Base-by-base conservation (phyloP, 2,113 vertebrate genomes). In the Benitochromis conjunctus region DNA sequence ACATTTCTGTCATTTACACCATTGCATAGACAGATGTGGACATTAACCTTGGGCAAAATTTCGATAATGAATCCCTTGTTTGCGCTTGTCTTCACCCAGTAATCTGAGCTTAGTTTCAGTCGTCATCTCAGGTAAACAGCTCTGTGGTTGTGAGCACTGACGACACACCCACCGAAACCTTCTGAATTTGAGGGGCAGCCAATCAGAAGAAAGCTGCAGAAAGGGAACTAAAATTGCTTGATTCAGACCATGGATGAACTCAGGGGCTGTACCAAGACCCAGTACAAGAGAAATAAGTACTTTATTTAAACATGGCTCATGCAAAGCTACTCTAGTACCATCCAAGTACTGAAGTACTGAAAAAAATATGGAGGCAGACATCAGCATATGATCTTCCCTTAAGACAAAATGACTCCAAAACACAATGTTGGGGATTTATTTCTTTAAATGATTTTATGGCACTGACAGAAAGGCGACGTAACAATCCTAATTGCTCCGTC, bases 1-100 rank as follows among this genome's bases (percentile, higher is more conserved):
- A 16, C 0, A 24, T 43, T 36, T 62, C 31, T 36, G 0, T 1
- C 31, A 64, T 62, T 21, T 41, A 66, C 34, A 66, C 11, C 19
- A 14, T 69, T 4, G 14, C n/a, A 69, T n/a, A 43, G 64, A 69
- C 5, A 62, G 18, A 26, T 56, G 11, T 13, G 21, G 21, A 62
- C 31, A n/a, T 62, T 62, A 11, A 62, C 6, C 31, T 7, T 9
- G 8, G 14, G 2, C 8, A 54, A 53, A 4, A 7, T n/a, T n/a
- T 64, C 16, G 3, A 19, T 36, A 64, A 62, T 31, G 3, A 64
- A 31, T 19, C 38, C 31, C 60, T 38, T 7, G 10, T 64, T n/a
- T 38, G 10, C 3, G 12, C 56, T 58, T 2, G 56, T 18, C 56
- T 58, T 26, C 56, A 31, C 0, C 4, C 34, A 21, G 34, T 64